phyloP scores from a whole-genome alignment of 2,113 vertebrate species.

The Dromiciops gliroides region DNA sequence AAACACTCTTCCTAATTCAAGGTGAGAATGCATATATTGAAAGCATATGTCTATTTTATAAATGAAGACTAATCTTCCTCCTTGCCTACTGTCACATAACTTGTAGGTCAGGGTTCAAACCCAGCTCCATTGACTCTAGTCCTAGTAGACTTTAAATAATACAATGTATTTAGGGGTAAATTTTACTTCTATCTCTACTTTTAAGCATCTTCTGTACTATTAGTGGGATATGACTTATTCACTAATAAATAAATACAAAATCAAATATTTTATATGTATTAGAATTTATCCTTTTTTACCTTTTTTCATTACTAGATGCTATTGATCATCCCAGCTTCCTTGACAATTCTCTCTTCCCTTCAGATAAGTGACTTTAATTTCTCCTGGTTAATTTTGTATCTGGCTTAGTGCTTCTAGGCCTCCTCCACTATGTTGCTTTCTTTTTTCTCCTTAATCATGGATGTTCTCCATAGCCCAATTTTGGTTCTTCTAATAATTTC shows the following conservation, averaged over 20 bases:
- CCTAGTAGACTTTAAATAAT: neutral
- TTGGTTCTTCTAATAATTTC: neutral
- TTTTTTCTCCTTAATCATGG: neutral
- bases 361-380: neutral
- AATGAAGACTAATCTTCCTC: neutral
- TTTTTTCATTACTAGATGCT: neutral
- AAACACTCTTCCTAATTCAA: neutral
- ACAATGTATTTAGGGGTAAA: too few relatives aligned
- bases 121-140: neutral
- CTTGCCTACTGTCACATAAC: neutral
- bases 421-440: neutral
- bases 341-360: neutral
- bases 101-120: neutral
- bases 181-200: too few relatives aligned
- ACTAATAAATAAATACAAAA: neutral
- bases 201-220: neutral
- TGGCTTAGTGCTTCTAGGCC: neutral
- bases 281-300: neutral
- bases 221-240: neutral
- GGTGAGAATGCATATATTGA: neutral
- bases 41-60: neutral
- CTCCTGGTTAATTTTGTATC: neutral
- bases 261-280: neutral
- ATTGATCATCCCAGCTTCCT: neutral
- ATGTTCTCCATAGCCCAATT: neutral